A percentile compares a stretch with the other conserved stretches of the same genome.
These are phyloP conservation scores for Magallana ariakensis DNA, from an alignment of 1,140 invertebrate species.

Conservation along the genomic window DNA sequence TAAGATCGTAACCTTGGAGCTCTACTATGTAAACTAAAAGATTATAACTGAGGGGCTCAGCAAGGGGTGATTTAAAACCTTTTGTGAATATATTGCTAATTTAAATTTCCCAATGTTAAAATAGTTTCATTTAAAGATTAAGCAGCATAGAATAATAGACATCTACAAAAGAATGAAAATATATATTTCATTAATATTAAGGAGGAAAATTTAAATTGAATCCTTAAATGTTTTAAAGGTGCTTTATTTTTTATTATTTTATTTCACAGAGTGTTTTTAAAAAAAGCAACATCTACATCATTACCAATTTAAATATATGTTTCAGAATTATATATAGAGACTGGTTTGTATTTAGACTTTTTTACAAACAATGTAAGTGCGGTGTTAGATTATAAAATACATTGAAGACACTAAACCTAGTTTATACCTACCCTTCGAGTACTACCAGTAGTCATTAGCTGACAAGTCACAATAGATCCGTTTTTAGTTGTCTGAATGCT, in stretches of 20 bases:
- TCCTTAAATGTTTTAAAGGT: background rate
- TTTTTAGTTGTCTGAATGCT: conserved; percentile 10
- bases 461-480: conserved; percentile 11
- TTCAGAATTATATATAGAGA: too few species aligned
- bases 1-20: conserved; percentile 42
- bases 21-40: conserved; percentile 18
- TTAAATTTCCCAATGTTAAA: too few species aligned
- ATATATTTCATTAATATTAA: too few species aligned
- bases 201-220: background rate
- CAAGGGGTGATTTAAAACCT: background rate
- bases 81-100: too few species aligned
- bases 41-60: conserved; percentile 26
- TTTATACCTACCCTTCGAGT: background rate
- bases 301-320: too few species aligned
- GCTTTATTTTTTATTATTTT: background rate
- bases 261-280: too few species aligned
- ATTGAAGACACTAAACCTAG: background rate
- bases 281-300: too few species aligned
- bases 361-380: too few species aligned
- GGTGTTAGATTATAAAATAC: background rate
- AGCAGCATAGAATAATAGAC: background rate
- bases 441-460: background rate
- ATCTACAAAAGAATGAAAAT: too few species aligned
- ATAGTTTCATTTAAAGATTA: background rate
- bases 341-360: too few species aligned